Conservation (phyloP, 2,113 vertebrate genomes). For the Plestiodon gilberti region DNA sequence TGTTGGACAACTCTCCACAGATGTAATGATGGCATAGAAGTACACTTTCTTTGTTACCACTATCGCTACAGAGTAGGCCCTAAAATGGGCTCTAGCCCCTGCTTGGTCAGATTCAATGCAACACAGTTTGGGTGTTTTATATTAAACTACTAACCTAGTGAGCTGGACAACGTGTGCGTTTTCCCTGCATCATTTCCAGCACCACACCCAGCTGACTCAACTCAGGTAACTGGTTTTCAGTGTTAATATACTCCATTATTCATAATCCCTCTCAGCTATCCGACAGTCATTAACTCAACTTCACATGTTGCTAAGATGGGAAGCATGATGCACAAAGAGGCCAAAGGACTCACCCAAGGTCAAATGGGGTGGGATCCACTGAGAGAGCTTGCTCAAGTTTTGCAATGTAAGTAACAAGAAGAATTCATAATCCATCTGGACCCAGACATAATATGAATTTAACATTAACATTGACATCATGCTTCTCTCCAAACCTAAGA, state of each 20-base stretch:
- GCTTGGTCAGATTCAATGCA: neutral
- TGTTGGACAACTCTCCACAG: too few species aligned
- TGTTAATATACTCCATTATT: neutral
- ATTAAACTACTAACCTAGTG: neutral
- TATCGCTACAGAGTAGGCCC: too few species aligned
- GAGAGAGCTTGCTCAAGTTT: neutral
- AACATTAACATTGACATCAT: neutral
- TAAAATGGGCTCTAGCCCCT: too few species aligned
- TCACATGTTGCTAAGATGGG: neutral
- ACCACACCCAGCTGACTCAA: constrained; percentile 22
- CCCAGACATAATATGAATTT: neutral
- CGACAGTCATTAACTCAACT: neutral
- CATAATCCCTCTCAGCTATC: neutral
- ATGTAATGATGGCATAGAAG: too few species aligned
- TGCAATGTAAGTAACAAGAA: neutral
- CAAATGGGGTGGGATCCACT: neutral
- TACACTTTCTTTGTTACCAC: too few species aligned
- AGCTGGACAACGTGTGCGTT: neutral
- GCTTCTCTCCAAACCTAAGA: neutral
- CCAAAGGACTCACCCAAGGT: neutral
- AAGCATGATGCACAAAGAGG: neutral
- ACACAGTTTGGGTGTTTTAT: neutral
- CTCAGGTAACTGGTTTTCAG: neutral
- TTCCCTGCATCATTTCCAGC: neutral
- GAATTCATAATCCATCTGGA: neutral